Evolutionary conservation across 2,888 invertebrate genomes (phyloP).

Genomic region (Eilema caniola): DNA sequence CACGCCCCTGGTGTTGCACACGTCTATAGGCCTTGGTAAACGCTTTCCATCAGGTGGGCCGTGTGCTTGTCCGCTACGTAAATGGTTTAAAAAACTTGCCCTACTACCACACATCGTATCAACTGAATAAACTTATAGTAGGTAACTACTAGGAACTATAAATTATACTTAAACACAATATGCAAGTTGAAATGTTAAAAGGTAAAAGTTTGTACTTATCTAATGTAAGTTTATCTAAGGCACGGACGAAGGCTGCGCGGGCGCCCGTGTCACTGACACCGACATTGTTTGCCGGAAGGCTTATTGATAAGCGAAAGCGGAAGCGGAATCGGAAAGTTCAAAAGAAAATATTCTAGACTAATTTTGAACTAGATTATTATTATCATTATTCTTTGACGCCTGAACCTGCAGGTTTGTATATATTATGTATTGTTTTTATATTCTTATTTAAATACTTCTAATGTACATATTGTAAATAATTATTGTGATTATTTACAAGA

Average conservation of each 20-base stretch:
- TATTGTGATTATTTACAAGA: too few species aligned
- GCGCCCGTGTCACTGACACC: slow-evolving; percentile 79
- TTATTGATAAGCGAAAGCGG: slow-evolving; percentile 36
- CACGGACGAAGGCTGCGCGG: slow-evolving; percentile 71
- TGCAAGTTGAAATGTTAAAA: slow-evolving; percentile 5
- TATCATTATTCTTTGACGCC: too few species aligned
- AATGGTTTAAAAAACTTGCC: too few species aligned
- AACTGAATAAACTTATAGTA: neutral
- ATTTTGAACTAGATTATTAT: neutral
- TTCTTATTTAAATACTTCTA: too few species aligned
- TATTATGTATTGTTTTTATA: too few species aligned
- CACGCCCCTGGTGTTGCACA: too few species aligned
- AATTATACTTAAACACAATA: neutral
- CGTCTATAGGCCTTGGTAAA: too few species aligned
- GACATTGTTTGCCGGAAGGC: slow-evolving; percentile 38
- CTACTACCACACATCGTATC: neutral
- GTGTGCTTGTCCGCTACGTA: too few species aligned
- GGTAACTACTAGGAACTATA: neutral
- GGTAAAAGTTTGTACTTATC: slow-evolving; percentile 53
- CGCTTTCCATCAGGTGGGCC: too few species aligned
- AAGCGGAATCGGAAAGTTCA: slow-evolving; percentile 13
- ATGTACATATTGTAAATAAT: too few species aligned
- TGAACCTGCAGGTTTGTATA: too few species aligned
- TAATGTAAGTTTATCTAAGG: slow-evolving; percentile 61
- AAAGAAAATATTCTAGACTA: neutral